phyloP scores from a whole-genome alignment of 2,113 vertebrate species.

The Tichodroma muraria region DNA sequence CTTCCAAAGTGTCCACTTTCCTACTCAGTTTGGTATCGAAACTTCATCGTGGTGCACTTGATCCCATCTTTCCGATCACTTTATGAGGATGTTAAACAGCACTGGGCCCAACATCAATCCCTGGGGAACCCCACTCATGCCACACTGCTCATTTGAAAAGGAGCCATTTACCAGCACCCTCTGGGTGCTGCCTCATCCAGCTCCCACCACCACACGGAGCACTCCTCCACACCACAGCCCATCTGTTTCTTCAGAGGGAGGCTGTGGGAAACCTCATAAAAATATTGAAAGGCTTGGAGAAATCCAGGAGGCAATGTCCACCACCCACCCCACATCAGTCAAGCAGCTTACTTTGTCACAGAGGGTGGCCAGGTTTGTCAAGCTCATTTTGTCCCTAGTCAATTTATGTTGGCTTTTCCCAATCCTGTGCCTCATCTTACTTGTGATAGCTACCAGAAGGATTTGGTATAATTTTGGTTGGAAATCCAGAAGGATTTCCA shows the following conservation, averaged over 20 bases:
- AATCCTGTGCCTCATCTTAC: background rate
- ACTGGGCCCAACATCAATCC: rapidly evolving
- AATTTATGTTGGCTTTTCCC: background rate
- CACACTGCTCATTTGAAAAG: background rate
- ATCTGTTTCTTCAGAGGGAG: background rate
- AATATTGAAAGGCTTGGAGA: background rate
- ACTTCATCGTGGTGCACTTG: background rate
- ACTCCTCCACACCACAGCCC: background rate
- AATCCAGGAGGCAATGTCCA: background rate
- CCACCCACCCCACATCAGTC: background rate
- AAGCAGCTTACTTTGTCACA: background rate
- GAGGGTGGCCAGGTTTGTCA: background rate
- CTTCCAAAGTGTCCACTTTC: background rate
- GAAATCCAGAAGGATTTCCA: background rate
- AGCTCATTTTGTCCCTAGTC: background rate
- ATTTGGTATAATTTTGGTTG: too few species aligned
- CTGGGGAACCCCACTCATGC: background rate
- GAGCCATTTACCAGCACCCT: background rate
- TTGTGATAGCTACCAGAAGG: background rate
- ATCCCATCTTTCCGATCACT: too few species aligned
- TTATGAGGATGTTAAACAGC: background rate
- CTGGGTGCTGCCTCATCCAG: background rate
- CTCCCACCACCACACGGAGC: background rate
- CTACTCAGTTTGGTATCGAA: background rate
- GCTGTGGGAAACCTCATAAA: background rate